Base-by-base conservation (phyloP, 2,797 vertebrate genomes). In the Aulostomus chinensis region DNA sequence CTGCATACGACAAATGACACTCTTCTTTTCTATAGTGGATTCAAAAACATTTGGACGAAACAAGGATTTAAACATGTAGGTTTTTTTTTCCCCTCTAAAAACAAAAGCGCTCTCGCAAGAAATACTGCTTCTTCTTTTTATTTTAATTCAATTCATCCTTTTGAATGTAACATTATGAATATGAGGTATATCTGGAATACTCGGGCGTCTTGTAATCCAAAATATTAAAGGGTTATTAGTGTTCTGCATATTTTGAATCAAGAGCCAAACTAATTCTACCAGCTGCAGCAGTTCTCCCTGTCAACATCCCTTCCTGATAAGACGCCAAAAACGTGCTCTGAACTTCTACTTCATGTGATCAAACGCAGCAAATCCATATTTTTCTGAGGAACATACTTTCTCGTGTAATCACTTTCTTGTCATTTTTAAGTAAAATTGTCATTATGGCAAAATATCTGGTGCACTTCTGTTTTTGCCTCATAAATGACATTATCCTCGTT, bases 201-300 rank as follows among this genome's bases (percentile, higher is more conserved):
- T 58, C 53, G 9, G 20, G 35, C 53, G 42, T 53, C 32, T 46
- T 59, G 31, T 80, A 68, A 81, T 80, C 67, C 36, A 35, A 76
- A 68, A 77, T 70, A 42, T 39, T 55, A 53, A 74, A 58, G 25
- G 24, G 42, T 38, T 38, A 16, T 63, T 42, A 52, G 14, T 35
- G 3, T 9, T 54, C 14, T 11, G 36, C 62, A 60, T 68, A 36
- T 56, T 61, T 22, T 36, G 26, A 8, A 18, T 57, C 29, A 1
- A n/a, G 21, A 61, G 69, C 69, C 71, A 81, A 61, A 77, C 55
- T 71, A 67, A 58, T 76, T 78, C 55, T 47, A 38, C 55, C 54
- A 60, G 53, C 32, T 59, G 50, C 54, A 60, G 53, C 32, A 62
- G 50, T 39, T 64, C 20, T 35, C 16, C 48, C 41, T 48, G 64